These are phyloP conservation scores for Crossocerus cetratus DNA, from an alignment of 2,888 invertebrate genomes.

Conservation along the genomic window DNA sequence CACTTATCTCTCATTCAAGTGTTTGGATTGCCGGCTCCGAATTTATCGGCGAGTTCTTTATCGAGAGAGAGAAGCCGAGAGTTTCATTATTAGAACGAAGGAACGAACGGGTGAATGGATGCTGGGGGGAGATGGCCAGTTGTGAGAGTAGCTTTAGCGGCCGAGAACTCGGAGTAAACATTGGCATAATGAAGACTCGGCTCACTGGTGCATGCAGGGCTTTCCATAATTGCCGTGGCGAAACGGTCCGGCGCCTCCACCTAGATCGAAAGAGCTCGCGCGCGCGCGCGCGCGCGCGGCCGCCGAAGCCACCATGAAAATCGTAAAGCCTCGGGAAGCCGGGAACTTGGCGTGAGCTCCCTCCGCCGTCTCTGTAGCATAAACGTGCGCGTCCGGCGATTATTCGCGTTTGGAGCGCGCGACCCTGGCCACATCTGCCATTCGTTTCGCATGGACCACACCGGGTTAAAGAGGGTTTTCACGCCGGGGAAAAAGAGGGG, in stretches of 20 bases:
- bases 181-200: neutral
- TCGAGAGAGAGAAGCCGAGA: too few species aligned
- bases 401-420: slow-evolving; percentile 12
- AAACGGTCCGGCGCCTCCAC: slow-evolving; percentile 39
- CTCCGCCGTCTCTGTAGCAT: too few species aligned
- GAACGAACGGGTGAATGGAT: too few species aligned
- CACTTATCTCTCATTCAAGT: too few species aligned
- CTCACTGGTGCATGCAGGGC: neutral
- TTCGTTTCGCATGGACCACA: too few species aligned
- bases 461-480: neutral
- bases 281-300: slow-evolving; percentile 15
- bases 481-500: neutral
- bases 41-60: too few species aligned
- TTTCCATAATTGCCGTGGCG: slow-evolving; percentile 42
- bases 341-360: slow-evolving; percentile 1
- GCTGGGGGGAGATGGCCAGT: neutral
- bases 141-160: neutral
- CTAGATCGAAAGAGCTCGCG: slow-evolving; percentile 8
- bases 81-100: too few species aligned
- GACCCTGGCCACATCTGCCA: neutral
- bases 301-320: slow-evolving; percentile 32
- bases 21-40: too few species aligned
- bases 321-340: slow-evolving; percentile 40
- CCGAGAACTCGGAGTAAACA: neutral
- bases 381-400: slow-evolving; percentile 12